These are phyloP conservation scores for Thamnophis sirtalis DNA, from an alignment of 2,113 vertebrate species.

Conservation along the genomic window DNA sequence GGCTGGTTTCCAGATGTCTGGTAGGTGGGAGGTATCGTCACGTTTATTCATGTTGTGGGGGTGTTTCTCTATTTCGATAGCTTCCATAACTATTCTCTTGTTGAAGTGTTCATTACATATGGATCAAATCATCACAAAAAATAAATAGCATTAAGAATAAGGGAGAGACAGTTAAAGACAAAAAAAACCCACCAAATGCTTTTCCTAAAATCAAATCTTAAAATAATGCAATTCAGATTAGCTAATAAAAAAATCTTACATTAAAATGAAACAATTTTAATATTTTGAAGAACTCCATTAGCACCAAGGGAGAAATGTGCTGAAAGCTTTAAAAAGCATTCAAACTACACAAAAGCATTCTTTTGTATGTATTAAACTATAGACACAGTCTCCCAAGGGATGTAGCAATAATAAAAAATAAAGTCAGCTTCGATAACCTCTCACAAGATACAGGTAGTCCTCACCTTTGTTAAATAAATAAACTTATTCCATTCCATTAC, in stretches of 20 bases:
- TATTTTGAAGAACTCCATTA: slow-evolving; percentile 14
- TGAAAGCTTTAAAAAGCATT: slow-evolving; percentile 8
- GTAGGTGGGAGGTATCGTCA: too few species aligned
- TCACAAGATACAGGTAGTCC: slow-evolving; percentile 29
- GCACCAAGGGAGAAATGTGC: neutral
- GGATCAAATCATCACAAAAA: neutral
- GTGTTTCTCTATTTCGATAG: too few species aligned
- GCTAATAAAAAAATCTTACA: neutral
- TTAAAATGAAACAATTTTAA: neutral
- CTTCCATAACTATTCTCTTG: too few species aligned
- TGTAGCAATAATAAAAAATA: slow-evolving; percentile 31
- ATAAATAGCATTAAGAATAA: slow-evolving; percentile 4
- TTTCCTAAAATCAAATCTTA: neutral
- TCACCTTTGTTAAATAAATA: too few species aligned
- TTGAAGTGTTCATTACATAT: too few species aligned
- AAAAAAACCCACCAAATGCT: neutral
- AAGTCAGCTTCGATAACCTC: slow-evolving; percentile 63
- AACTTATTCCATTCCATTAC: too few species aligned
- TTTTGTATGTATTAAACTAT: neutral
- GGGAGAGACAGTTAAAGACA: neutral
- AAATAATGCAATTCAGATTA: neutral
- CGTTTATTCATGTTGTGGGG: too few species aligned
- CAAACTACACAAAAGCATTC: neutral
- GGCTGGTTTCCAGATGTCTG: too few species aligned
- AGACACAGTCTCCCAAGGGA: neutral